A percentile compares a stretch with the other conserved stretches of the same genome.
These are phyloP conservation scores for Ibycter americanus DNA, from an alignment of 2,797 vertebrate genomes.

Conservation along the genomic window DNA sequence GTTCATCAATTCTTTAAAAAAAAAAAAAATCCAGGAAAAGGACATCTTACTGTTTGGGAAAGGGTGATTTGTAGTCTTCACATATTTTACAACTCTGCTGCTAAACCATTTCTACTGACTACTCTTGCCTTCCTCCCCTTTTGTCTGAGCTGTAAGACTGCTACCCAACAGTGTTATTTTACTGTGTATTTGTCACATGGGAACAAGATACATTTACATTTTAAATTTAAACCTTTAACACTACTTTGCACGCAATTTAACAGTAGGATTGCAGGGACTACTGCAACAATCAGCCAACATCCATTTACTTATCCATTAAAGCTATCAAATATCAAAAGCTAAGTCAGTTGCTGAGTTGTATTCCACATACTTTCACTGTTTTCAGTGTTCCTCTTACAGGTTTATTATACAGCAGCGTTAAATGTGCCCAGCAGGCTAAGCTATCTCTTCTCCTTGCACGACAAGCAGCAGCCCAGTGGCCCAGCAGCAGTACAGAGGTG, in stretches of 20 bases:
- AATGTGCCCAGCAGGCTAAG: background rate
- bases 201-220: background rate
- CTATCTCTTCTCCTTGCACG: background rate
- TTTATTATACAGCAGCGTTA: background rate
- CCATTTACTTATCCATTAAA: background rate
- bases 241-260: background rate
- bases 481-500: background rate
- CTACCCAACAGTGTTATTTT: background rate
- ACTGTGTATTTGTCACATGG: background rate
- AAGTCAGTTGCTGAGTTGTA: background rate
- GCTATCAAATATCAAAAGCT: background rate
- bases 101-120: background rate
- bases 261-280: background rate
- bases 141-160: background rate
- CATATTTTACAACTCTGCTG: background rate
- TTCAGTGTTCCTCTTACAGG: background rate
- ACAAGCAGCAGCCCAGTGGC: background rate
- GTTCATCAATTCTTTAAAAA: background rate
- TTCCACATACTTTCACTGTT: background rate
- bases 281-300: background rate
- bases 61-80: background rate
- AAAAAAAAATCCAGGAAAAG: background rate
- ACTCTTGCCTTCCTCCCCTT: background rate
- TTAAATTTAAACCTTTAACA: background rate
- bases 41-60: background rate